Percentiles rank a stretch among this genome's conserved stretches.
Evolutionary conservation across 2,797 vertebrate genomes (phyloP).

Genomic region (Lepus oiostolus): DNA sequence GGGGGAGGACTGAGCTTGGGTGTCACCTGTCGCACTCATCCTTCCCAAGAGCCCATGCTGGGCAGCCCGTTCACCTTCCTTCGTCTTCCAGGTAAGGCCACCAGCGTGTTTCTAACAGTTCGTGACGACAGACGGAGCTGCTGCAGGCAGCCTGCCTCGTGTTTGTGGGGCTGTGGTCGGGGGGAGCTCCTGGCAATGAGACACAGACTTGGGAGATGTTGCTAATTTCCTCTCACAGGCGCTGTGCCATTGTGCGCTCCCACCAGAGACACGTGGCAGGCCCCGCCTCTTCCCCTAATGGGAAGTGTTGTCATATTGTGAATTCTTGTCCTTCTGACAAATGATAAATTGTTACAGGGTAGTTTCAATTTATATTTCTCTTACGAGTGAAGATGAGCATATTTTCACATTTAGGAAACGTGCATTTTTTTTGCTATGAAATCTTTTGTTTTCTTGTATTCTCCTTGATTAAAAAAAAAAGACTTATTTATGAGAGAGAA

Average conservation of each 20-base stretch:
- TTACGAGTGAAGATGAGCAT: not conserved
- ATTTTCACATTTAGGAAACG: not conserved
- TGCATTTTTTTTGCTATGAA: not conserved
- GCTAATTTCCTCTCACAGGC: not conserved
- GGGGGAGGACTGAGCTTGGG: too few relatives aligned
- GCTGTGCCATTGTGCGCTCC: not conserved
- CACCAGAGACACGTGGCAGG: fast-evolving
- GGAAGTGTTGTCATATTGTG: not conserved
- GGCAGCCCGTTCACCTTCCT: too few relatives aligned
- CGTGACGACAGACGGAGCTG: not conserved
- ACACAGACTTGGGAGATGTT: not conserved
- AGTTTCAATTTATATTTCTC: not conserved
- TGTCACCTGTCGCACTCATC: too few relatives aligned
- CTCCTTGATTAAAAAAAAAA: too few relatives aligned
- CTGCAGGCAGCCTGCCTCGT: too few relatives aligned
- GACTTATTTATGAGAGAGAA: too few relatives aligned
- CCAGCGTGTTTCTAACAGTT: not conserved
- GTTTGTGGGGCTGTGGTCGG: not conserved
- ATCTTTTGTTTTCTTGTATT: not conserved
- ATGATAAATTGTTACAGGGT: not conserved
- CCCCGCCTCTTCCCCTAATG: not conserved
- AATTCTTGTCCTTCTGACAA: not conserved
- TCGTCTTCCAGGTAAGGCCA: not conserved
- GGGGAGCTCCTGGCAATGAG: not conserved
- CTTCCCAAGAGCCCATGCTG: too few relatives aligned